phyloP scores from a whole-genome alignment of 2,113 vertebrate species.

The Motacilla alba region DNA sequence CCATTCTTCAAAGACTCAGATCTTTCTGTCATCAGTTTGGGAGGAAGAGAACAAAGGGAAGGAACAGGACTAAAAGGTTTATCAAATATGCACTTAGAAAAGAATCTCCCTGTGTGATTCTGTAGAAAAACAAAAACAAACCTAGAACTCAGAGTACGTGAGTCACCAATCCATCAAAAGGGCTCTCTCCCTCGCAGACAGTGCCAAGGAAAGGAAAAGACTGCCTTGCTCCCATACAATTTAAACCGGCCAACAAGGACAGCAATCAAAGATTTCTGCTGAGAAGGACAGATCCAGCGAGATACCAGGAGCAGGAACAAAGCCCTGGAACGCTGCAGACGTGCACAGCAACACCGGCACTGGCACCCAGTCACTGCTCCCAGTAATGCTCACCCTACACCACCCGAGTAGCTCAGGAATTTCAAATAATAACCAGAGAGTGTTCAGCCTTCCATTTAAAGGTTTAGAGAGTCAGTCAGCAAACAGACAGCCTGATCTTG shows the following conservation, averaged over 20 bases:
- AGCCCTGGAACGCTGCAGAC: conserved; percentile 23
- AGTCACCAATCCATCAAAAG: not conserved
- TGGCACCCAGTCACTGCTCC: conserved; percentile 21
- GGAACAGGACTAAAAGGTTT: not conserved
- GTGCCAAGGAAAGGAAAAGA: not conserved
- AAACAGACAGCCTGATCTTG: not conserved
- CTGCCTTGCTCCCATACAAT: not conserved
- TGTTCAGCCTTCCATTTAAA: not conserved
- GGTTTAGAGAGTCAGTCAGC: not conserved
- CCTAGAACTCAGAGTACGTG: not conserved
- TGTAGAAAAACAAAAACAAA: not conserved
- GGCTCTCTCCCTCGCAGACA: not conserved
- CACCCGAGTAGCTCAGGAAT: not conserved
- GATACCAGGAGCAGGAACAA: conserved; percentile 23
- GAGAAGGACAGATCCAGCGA: conserved; percentile 32
- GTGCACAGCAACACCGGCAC: not conserved
- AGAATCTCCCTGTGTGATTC: not conserved
- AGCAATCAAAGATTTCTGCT: conserved; percentile 63
- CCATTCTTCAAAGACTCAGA: not conserved
- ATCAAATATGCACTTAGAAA: not conserved
- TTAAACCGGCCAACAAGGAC: conserved; percentile 26
- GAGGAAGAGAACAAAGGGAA: not conserved
- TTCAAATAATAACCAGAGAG: not conserved
- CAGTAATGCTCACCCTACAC: not conserved
- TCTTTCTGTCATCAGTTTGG: not conserved